Evolutionary conservation across 2,888 invertebrate genomes (phyloP), one percentile per base, ranked within the genome.

Genomic region (Melanophora roralis): DNA sequence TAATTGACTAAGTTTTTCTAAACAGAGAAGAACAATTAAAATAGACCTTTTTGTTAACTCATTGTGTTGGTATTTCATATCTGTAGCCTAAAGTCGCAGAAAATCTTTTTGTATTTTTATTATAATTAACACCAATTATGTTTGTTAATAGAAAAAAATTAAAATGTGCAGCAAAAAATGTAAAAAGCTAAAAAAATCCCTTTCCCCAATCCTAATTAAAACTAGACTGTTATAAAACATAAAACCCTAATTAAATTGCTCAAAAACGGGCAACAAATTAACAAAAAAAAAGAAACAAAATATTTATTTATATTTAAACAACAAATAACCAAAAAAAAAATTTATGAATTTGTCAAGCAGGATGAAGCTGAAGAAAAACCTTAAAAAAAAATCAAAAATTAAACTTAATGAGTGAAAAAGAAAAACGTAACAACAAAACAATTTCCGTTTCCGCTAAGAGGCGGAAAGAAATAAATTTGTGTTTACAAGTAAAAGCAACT

Each of bases 401-500:
- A 71, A 53, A 43, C 43, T 53, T 60, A 34, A 43, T 60, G 32
- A 60, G 34, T 64, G 19, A n/a, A 8, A 43, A 36, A 36, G 11
- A 9, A n/a, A 51, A 78, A 11, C 5, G 19, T 21, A 51, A 59
- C 12, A 71, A 40, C 53, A 75, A 71, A 65, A 65, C 60, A 71
- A 79, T 75, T 79, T 79, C 79, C 75, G 47, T 75, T 79, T 79
- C 71, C 74, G 51, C 64, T 71, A 53, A 12, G 34, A 32, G 69
- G 38, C 59, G 65, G 36, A 74, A 71, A 79, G 49, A 43, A 34
- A 75, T 65, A 71, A 45, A 53, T 65, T 71, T 74, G 45, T 64
- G 36, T 64, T 27, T 38, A 21, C 23, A 36, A 38, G 55, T 69
- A 11, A 47, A 49, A 19, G 19, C 1, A 27, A 27, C 27, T 27